phyloP scores from a whole-genome alignment of 2,113 vertebrate species.

The Varanus salvator region DNA sequence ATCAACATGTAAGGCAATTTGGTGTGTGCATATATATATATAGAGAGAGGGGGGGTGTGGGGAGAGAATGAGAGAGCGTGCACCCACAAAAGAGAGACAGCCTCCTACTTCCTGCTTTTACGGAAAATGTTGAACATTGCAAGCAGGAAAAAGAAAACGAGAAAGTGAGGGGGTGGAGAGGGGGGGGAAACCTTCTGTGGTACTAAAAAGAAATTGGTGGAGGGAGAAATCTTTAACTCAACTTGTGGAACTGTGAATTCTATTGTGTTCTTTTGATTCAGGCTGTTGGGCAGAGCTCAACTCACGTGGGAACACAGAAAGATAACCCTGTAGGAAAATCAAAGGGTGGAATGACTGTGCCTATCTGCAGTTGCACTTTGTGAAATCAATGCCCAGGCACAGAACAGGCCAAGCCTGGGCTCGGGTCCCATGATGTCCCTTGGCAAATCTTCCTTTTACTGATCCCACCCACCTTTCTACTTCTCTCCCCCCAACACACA shows the following conservation, averaged over 20 bases:
- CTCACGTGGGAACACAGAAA: constrained; percentile 25
- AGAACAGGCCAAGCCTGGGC: neutral
- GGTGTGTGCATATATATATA: constrained; percentile 72
- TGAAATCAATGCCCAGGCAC: neutral
- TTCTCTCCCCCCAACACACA: constrained; percentile 6
- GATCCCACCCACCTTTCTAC: constrained; percentile 20
- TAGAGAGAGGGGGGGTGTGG: constrained; percentile 68
- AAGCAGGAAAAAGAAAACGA: constrained; percentile 5
- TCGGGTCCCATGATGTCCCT: constrained; percentile 33
- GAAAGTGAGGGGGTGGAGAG: neutral
- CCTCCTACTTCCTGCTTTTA: constrained; percentile 79
- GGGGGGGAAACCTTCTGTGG: constrained; percentile 35
- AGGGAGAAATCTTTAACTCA: constrained; percentile 46
- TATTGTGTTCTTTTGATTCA: constrained; percentile 46
- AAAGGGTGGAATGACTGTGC: constrained; percentile 25
- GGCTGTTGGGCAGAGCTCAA: constrained; percentile 56
- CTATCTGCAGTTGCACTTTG: constrained; percentile 57
- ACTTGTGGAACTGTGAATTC: constrained; percentile 59
- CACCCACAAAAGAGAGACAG: constrained; percentile 17
- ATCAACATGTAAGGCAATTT: constrained; percentile 79
- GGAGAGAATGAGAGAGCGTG: constrained; percentile 24
- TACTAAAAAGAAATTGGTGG: constrained; percentile 44
- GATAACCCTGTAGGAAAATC: constrained; percentile 38
- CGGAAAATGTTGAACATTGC: constrained; percentile 54
- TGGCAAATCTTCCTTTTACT: constrained; percentile 57